A percentile compares a stretch with the other conserved stretches of the same genome.
Evolutionary conservation across 1,140 invertebrate genomes (phyloP).

Genomic region (Meloidogyne hapla): DNA sequence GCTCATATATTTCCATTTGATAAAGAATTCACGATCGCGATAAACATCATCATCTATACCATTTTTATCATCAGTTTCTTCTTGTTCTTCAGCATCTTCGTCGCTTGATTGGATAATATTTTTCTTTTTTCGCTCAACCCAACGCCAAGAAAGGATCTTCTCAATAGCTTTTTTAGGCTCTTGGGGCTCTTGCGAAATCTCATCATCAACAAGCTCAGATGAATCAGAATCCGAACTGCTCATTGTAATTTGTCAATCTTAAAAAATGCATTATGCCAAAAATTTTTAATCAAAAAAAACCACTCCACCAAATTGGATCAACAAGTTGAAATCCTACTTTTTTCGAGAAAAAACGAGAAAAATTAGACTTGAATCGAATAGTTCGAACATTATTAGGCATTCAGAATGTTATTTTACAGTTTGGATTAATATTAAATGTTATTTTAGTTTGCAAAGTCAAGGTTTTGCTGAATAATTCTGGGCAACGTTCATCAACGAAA

Average conservation of each 20-base stretch:
- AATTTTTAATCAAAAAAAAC: neutral
- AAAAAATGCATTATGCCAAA: neutral
- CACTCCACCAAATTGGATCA: neutral
- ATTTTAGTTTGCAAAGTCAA: too few relatives aligned
- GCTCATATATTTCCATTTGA: conserved; percentile 92
- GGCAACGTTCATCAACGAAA: too few relatives aligned
- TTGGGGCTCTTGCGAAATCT: conserved; percentile 67
- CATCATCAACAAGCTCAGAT: neutral
- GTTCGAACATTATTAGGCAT: neutral
- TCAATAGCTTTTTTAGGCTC: conserved; percentile 81
- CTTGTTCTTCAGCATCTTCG: conserved; percentile 69
- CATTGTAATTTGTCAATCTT: neutral
- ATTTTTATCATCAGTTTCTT: conserved; percentile 35
- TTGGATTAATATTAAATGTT: too few relatives aligned
- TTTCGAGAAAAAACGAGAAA: neutral
- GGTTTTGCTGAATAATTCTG: too few relatives aligned
- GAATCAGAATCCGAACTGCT: neutral
- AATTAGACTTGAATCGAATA: neutral
- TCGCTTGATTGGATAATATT: conserved; percentile 54
- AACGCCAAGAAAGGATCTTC: conserved; percentile 93
- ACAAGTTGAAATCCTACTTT: neutral
- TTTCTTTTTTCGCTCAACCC: conserved; percentile 60
- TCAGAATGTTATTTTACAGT: neutral
- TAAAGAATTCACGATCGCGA: conserved; percentile 86
- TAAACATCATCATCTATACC: conserved; percentile 47